phyloP scores from a whole-genome alignment of 2,113 vertebrate genomes.

The Patagioenas fasciata region DNA sequence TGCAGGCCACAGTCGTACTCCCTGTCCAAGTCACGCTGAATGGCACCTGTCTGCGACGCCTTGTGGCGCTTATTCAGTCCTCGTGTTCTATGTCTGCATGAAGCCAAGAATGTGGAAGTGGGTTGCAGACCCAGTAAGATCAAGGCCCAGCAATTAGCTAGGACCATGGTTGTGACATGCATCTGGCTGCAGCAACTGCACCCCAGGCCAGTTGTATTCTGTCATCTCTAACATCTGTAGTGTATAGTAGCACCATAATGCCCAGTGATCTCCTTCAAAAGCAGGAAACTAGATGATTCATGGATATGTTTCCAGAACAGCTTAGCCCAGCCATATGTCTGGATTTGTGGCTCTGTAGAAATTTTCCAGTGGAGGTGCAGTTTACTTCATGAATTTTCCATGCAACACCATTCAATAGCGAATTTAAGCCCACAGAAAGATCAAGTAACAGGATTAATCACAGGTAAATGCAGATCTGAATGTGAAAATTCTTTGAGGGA shows the following conservation, averaged over 20 bases:
- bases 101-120: background rate
- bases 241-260: background rate
- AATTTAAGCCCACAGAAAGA: background rate
- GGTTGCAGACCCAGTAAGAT: background rate
- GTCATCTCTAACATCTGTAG: background rate
- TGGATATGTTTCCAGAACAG: background rate
- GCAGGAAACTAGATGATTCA: background rate
- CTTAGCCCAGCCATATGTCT: background rate
- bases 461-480: background rate
- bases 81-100: background rate
- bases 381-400: background rate
- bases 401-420: background rate
- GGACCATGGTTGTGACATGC: background rate
- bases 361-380: background rate
- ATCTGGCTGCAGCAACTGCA: background rate
- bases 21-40: background rate
- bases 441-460: background rate
- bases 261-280: background rate
- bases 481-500: background rate
- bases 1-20: fast-evolving
- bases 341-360: background rate
- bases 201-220: background rate
- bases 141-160: background rate
- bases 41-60: background rate
- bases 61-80: background rate